These are phyloP conservation scores for Orius laevigatus DNA, from an alignment of 1,140 invertebrate species.

Conservation along the genomic window DNA sequence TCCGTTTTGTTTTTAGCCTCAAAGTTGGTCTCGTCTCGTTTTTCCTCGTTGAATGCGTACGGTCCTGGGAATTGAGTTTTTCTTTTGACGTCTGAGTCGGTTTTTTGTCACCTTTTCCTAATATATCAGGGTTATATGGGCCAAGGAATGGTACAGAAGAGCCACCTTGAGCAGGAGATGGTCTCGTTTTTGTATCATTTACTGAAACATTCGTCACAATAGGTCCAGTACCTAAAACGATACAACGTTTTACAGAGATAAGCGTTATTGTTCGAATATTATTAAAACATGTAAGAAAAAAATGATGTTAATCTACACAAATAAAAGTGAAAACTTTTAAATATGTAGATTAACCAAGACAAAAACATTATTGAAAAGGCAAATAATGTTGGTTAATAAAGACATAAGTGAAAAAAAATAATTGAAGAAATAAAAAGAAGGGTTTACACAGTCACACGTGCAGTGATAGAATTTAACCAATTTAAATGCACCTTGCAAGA, in stretches of 20 bases:
- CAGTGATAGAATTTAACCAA: not conserved
- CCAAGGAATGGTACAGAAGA: constrained; percentile 16
- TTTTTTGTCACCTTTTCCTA: constrained; percentile 6
- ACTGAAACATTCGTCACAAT: constrained; percentile 6
- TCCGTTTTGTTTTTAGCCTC: constrained; percentile 1
- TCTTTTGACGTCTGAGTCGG: constrained; percentile 5
- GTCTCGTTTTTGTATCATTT: constrained; percentile 3
- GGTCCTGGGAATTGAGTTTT: constrained; percentile 14
- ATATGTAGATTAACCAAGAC: not conserved
- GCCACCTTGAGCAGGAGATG: not conserved
- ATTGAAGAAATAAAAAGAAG: constrained; percentile 2
- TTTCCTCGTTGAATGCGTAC: too few relatives aligned
- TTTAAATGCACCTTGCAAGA: not conserved
- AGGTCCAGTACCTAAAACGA: constrained; percentile 10
- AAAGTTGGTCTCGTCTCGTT: too few relatives aligned
- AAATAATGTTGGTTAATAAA: not conserved
- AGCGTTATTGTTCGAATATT: not conserved
- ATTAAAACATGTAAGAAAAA: not conserved
- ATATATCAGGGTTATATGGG: constrained; percentile 18
- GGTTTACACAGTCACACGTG: not conserved
- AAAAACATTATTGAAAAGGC: not conserved
- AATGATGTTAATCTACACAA: not conserved
- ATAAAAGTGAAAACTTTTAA: not conserved
- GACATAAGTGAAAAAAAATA: constrained; percentile 1
- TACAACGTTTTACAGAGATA: constrained; percentile 8